A percentile compares a stretch with the other conserved stretches of the same genome.
Evolutionary conservation across 1,140 invertebrate species (phyloP).

Genomic region (Periplaneta americana): DNA sequence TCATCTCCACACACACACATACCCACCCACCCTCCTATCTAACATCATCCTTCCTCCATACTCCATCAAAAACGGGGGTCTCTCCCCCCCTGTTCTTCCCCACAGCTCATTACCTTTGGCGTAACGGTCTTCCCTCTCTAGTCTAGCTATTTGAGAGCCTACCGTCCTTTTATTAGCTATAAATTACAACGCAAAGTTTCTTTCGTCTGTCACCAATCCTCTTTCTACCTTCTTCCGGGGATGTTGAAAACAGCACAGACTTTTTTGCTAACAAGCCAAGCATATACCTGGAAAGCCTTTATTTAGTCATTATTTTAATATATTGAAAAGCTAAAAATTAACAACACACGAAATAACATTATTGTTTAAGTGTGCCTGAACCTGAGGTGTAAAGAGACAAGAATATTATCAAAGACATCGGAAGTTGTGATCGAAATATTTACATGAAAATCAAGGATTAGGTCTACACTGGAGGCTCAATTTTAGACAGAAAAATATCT

Average conservation of each 20-base stretch:
- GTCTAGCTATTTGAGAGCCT: background rate
- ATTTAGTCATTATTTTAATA: background rate
- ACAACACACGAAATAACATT: too few relatives aligned
- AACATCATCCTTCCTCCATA: background rate
- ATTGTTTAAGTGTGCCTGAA: too few relatives aligned
- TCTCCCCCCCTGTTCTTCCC: background rate
- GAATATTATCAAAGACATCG: too few relatives aligned
- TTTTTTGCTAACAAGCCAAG: background rate
- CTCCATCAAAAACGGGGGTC: too few relatives aligned
- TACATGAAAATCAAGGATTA: too few relatives aligned
- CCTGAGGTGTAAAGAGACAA: too few relatives aligned
- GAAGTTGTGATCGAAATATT: too few relatives aligned
- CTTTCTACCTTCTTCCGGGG: background rate
- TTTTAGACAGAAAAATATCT: too few relatives aligned
- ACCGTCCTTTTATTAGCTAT: background rate
- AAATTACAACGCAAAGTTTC: background rate
- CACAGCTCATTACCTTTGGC: background rate
- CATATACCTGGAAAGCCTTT: background rate
- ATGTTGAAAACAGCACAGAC: background rate
- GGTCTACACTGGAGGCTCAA: too few relatives aligned
- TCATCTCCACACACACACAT: background rate
- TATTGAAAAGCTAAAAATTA: too few relatives aligned
- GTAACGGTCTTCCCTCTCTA: background rate
- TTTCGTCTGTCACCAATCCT: background rate
- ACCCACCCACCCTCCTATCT: background rate